Conservation (phyloP, 1,140 invertebrate genomes). For the Drosophila triauraria region DNA sequence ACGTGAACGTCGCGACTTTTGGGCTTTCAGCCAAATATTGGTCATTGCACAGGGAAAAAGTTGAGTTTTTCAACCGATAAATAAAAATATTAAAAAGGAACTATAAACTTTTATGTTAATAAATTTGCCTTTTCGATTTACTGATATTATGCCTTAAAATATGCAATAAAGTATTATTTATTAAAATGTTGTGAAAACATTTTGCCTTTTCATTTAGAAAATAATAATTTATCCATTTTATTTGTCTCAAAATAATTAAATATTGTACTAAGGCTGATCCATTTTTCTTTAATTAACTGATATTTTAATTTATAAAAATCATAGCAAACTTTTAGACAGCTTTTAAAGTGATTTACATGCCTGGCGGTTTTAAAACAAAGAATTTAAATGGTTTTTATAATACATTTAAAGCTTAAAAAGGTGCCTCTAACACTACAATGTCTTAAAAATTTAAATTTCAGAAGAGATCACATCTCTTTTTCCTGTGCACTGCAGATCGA, state of each 20-base stretch:
- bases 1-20: conserved; percentile 65
- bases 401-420: too few species aligned
- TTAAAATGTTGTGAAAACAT: not conserved
- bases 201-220: too few species aligned
- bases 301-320: not conserved
- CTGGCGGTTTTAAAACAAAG: not conserved
- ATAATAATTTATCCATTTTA: too few species aligned
- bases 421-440: too few species aligned
- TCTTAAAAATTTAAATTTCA: not conserved
- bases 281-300: too few species aligned
- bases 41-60: conserved; percentile 11
- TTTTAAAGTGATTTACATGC: not conserved
- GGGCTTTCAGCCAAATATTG: conserved; percentile 59
- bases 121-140: too few species aligned
- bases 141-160: not conserved
- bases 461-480: not conserved
- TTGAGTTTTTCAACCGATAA: not conserved
- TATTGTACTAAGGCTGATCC: too few species aligned
- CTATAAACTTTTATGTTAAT: too few species aligned
- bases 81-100: not conserved
- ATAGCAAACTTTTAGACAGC: not conserved
- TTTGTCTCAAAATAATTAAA: too few species aligned
- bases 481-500: conserved; percentile 20
- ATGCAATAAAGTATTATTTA: not conserved
- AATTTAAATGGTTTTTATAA: not conserved